phyloP scores from a whole-genome alignment of 2,888 invertebrate genomes.

The Conistra vaccinii region DNA sequence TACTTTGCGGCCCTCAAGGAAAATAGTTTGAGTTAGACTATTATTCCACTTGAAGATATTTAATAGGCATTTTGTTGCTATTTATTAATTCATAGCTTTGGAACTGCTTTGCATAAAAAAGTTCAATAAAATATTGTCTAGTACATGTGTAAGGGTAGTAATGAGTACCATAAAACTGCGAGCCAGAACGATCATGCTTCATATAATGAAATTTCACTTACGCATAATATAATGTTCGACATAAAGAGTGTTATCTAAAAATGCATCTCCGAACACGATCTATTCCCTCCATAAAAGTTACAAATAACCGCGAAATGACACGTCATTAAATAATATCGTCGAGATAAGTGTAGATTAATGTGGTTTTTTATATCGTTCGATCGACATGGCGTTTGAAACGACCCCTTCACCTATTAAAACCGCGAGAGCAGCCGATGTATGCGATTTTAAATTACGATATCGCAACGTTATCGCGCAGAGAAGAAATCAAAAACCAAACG shows the following conservation, averaged over 20 bases:
- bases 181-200: conserved; percentile 52
- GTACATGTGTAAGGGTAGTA: conserved; percentile 41
- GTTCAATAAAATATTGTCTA: conserved; percentile 28
- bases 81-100: conserved; percentile 25
- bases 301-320: conserved; percentile 89
- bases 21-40: conserved; percentile 47
- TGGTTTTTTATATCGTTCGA: conserved; percentile 85
- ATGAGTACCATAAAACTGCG: conserved; percentile 41
- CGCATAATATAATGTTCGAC: conserved; percentile 72
- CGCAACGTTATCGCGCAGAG: conserved; percentile 66
- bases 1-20: conserved; percentile 61
- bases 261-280: conserved; percentile 80
- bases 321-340: conserved; percentile 89
- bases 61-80: conserved; percentile 20
- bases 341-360: conserved; percentile 90
- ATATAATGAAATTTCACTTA: conserved; percentile 77
- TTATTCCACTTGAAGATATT: conserved; percentile 41
- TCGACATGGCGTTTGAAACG: conserved; percentile 81
- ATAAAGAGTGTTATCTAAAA: conserved; percentile 83
- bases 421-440: conserved; percentile 78
- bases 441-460: conserved; percentile 85
- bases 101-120: not conserved
- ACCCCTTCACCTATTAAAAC: conserved; percentile 84
- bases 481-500: conserved; percentile 53
- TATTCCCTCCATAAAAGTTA: conserved; percentile 85